Evolutionary conservation across 2,113 vertebrate species (phyloP), one percentile per base, ranked within the genome.

Genomic region (human): DNA sequence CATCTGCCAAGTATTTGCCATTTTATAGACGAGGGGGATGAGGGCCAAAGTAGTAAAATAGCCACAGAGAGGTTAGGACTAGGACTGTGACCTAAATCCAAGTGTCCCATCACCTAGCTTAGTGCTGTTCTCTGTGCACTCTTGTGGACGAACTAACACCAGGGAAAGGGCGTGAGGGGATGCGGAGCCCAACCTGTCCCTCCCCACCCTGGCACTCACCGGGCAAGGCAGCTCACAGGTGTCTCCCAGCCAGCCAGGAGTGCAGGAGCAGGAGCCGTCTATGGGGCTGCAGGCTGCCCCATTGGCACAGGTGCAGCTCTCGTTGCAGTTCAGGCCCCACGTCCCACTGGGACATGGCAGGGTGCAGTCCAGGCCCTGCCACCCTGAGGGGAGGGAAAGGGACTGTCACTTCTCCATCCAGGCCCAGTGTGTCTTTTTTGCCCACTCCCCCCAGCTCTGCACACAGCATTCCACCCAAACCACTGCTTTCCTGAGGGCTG

Each of bases 311-410:
- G 98, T 66, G 78, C 99, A 99, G 0, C 98, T 99, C 97, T 99
- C 99, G 89, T 99, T 99, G 97, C 99, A 99, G 98, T 98, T 98
- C n/a, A 99, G 98, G 50, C 99, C 99, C 99, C 99, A 99, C 0
- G 98, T 99, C 11, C 99, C 99, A 32, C 99, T 99, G 35, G 99
- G 99, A 73, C 99, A 99, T 0, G 99, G 99, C 94, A 99, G 99
- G 79, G 99, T 99, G 91, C 99, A 99, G 96, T 99, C 99, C 32
- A 99, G 98, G 52, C 99, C 99, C 97, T 99, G 99, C 99, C 99
- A 99, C 23, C 99, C 99, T 99, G 89, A 25, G 82, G 96, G 82
- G 86, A 93, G 2, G 73, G 38, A 55, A 90, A 38, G 25, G n/a
- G 66, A 55, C n/a, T 8, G 55, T 96, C 68, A 82, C 32, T 12